Evolutionary conservation across 2,113 vertebrate genomes (phyloP).

Genomic region (Syrrhaptes paradoxus): DNA sequence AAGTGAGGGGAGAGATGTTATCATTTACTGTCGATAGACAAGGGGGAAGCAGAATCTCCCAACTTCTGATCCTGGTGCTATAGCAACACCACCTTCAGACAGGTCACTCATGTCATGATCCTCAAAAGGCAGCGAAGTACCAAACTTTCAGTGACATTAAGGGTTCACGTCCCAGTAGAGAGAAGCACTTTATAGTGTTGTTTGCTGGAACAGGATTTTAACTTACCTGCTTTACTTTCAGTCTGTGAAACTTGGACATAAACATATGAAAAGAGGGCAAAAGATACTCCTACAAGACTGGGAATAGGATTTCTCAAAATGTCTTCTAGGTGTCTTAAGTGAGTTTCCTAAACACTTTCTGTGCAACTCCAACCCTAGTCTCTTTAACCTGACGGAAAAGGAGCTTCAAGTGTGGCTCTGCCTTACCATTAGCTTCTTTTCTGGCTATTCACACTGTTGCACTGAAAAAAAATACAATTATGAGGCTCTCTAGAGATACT

Average conservation of each 20-base stretch:
- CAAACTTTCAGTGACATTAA: background rate
- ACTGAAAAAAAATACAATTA: background rate
- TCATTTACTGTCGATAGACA: background rate
- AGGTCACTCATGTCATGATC: background rate
- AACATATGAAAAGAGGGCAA: background rate
- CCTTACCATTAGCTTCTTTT: background rate
- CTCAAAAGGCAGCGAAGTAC: background rate
- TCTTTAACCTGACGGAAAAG: background rate
- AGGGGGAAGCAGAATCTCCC: background rate
- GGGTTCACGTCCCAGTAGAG: background rate
- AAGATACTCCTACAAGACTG: background rate
- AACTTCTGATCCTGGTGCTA: background rate
- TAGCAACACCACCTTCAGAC: background rate
- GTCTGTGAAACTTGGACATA: background rate
- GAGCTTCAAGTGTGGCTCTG: background rate
- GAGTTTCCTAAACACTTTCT: background rate
- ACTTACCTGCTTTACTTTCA: background rate
- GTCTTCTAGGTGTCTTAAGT: background rate
- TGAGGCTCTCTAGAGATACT: background rate
- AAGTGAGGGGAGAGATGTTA: background rate
- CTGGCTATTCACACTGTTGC: background rate
- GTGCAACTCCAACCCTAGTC: background rate
- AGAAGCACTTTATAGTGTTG: background rate
- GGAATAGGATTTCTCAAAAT: background rate
- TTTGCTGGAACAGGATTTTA: background rate